phyloP scores from a whole-genome alignment of 2,888 invertebrate genomes.

The Cantharis nigra region DNA sequence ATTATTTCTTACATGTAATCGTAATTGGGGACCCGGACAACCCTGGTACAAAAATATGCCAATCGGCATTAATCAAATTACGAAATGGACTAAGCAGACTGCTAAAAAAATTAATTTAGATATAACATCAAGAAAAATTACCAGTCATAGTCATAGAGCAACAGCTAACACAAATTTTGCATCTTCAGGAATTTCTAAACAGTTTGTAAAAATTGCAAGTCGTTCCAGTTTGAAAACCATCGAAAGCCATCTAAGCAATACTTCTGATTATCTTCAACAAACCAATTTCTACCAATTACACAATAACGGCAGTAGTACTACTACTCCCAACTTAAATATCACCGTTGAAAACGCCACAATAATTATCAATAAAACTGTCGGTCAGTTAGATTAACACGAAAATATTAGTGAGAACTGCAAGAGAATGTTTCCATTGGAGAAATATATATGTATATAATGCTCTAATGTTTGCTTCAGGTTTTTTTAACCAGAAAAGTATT shows the following conservation, averaged over 20 bases:
- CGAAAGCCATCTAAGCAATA: neutral
- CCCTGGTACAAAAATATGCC: neutral
- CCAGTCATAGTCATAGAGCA: neutral
- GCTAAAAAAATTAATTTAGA: neutral
- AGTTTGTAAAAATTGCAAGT: neutral
- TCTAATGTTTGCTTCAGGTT: neutral
- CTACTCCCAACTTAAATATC: neutral
- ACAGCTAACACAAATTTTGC: neutral
- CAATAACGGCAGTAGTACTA: neutral
- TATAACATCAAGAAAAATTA: neutral
- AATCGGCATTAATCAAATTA: neutral
- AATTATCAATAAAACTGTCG: neutral
- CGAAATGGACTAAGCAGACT: neutral
- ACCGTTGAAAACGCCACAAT: neutral
- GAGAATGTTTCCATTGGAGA: neutral
- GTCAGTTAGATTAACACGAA: neutral
- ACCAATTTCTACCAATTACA: neutral
- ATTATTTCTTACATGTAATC: constrained; percentile 31
- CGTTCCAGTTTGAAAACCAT: neutral
- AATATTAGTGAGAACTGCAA: too few relatives aligned
- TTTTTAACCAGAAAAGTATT: neutral
- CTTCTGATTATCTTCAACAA: neutral
- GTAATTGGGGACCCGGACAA: constrained; percentile 10
- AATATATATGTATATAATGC: neutral
- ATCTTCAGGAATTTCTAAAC: neutral